These are phyloP conservation scores for Danio rerio DNA, from an alignment of 2,113 vertebrate species.

Conservation along the genomic window GRCz12tu NC_133193.1:8498501-8499000, in stretches of 20 bases:
- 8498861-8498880: neutral
- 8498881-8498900: neutral
- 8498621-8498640: neutral
- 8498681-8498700: neutral
- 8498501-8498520: slow-evolving; percentile 53
- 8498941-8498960: too few species aligned
- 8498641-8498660: neutral
- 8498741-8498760: neutral
- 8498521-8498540: slow-evolving; percentile 75
- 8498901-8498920: neutral
- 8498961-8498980: neutral
- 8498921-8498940: too few species aligned
- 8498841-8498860: neutral
- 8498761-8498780: neutral
- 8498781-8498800: neutral
- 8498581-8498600: neutral
- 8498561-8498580: neutral
- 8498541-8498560: slow-evolving; percentile 77
- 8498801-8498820: too few species aligned
- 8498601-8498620: neutral
- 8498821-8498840: too few species aligned
- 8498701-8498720: neutral
- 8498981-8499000: neutral
- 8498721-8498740: neutral
- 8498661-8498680: neutral